Evolutionary conservation across 2,113 vertebrate species (phyloP), one percentile per base, ranked within the genome.

Genomic region (Prolemur simus): DNA sequence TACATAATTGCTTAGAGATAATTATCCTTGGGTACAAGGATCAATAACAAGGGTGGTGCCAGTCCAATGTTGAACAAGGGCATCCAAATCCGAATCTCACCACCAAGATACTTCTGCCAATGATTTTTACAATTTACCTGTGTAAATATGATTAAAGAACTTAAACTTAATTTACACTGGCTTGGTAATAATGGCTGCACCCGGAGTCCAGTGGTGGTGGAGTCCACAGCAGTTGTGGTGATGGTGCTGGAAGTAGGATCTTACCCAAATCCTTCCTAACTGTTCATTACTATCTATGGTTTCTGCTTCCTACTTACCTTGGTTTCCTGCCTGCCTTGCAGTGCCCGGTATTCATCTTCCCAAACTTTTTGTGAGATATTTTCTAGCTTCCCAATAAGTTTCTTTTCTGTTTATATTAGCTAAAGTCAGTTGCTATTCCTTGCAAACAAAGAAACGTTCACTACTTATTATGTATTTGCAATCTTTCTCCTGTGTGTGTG

Each of bases 201-300:
- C 10, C 10, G 52, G 5, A n/a, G 11, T 37, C 15, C 71, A 64
- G 8, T 3, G 42, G 15, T 8, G 32, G 1, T 25, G 5, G 12
- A 5, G 8, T n/a, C 8, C 2, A 15, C 4, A 20, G 23, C 3
- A 17, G 13, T 17, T 77, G 20, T 27, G 42, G 3, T 68, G 47
- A 42, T 25, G 3, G 32, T 6, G 27, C 8, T 25, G 34, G 20
- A 5, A 23, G 39, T 10, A 3, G 1, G 15, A 5, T 25, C 27
- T 37, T 32, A n/a, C 14, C 9, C 17, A 80, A 58, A 77, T 17
- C 39, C 39, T 94, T n/a, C 5, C 18, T 32, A 54, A 2, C 9
- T 73, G 34, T 6, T 89, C 6, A 11, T 49, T 10, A 32, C 25
- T 56, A 47, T 14, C 17, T 52, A 29, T 95, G 23, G 8, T 71